Percentiles rank a stretch among this genome's conserved stretches.
These are phyloP conservation scores for Nilaparvata lugens DNA, from an alignment of 1,140 invertebrate species.

Conservation along the genomic window DNA sequence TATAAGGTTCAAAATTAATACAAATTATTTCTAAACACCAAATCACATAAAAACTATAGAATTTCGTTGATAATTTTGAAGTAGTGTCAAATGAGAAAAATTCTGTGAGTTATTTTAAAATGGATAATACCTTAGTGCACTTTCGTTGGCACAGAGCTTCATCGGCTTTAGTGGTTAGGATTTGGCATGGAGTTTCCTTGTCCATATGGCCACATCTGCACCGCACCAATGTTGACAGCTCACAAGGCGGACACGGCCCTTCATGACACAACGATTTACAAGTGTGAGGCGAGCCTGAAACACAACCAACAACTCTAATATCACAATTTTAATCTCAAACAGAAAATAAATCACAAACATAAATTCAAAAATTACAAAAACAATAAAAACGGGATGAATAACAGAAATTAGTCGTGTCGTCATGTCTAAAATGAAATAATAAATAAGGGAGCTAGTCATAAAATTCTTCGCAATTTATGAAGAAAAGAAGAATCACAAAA, in stretches of 20 bases:
- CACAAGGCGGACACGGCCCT: constrained; percentile 74
- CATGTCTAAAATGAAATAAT: too few species aligned
- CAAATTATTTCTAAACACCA: too few species aligned
- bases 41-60: too few species aligned
- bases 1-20: too few species aligned
- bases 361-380: neutral
- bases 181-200: constrained; percentile 68
- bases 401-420: too few species aligned
- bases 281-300: constrained; percentile 51
- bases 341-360: neutral
- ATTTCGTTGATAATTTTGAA: too few species aligned
- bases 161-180: constrained; percentile 56
- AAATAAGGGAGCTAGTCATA: too few species aligned
- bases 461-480: too few species aligned
- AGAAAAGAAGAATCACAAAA: too few species aligned
- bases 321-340: neutral
- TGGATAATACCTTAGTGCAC: constrained; percentile 81
- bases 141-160: constrained; percentile 75
- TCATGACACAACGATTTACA: constrained; percentile 70
- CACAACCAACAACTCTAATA: constrained; percentile 16
- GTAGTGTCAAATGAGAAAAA: too few species aligned
- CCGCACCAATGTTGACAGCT: constrained; percentile 60
- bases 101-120: too few species aligned
- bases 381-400: neutral
- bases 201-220: constrained; percentile 89